Base-by-base conservation (phyloP, 1,140 invertebrate genomes). In the Drosophila ironensis region DNA sequence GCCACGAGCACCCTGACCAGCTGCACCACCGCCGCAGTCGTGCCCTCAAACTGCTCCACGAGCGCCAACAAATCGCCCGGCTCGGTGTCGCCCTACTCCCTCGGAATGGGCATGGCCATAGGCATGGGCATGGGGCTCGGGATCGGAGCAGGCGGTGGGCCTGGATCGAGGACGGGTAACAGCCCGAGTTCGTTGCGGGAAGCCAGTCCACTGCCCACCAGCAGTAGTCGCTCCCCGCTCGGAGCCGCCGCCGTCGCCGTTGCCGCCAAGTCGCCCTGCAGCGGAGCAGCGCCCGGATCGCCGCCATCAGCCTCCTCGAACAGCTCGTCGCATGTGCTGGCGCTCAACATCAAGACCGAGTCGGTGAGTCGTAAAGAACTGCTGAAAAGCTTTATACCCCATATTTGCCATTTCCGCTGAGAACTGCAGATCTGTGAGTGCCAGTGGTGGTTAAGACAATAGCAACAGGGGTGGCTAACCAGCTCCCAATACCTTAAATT, bases 341-440 rank as follows among this genome's bases (percentile, higher is more conserved):
- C 87, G 61, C 76, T 89, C 56, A 88, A 89, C 80, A 88, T 89
- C 14, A 89, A 89, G 69, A 88, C 87, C 68, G 87, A 89, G 87
- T 87, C 87, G 87, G 87, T 89, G 76, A 89, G 87, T 89, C 69
- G 80, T 61, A 47, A 57, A 61, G 38, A 71, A 69, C 25, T 25
- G 40, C 42, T 72, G 53, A 69, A 72, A 25, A 25, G 30, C 33
- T 54, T 28, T 17, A 9, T 41, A 27, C 25, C 8, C 60, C 25
- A 25, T 38, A 16, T 50, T 48, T 20, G 22, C 30, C 30, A 33
- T 14, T 5, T 33, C 16, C 40, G 6, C 57, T 59, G 78, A 78
- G 78, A 84, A 78, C 64, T 67, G 42, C 27, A 14, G 42, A 14
- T 14, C 24, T 40, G 17, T 3, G 24, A 3, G 2, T 27, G 3